phyloP scores from a whole-genome alignment of 2,888 invertebrate genomes.

The Sesamia inferens region DNA sequence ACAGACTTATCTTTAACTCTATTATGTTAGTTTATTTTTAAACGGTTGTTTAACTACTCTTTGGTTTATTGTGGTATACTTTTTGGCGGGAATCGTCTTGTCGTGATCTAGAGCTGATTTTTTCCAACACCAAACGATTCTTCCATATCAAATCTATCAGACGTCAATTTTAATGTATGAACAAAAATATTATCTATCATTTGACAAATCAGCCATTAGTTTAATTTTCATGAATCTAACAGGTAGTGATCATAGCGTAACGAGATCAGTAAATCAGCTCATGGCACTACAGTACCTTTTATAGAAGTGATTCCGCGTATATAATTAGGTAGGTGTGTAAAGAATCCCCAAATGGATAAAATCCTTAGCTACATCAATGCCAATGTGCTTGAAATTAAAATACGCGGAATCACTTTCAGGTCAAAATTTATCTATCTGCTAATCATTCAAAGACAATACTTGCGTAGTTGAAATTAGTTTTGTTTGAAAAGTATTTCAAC shows the following conservation, averaged over 20 bases:
- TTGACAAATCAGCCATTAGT: neutral
- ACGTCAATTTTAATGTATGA: too few species aligned
- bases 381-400: neutral
- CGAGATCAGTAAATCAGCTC: too few species aligned
- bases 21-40: slow-evolving; percentile 67
- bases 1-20: slow-evolving; percentile 77
- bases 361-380: too few species aligned
- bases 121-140: too few species aligned
- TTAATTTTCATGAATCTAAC: neutral
- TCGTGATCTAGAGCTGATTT: neutral
- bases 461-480: slow-evolving; percentile 14
- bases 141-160: too few species aligned
- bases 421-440: too few species aligned
- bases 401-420: neutral
- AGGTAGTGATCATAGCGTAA: neutral
- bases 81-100: slow-evolving; percentile 3
- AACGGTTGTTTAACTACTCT: slow-evolving; percentile 46
- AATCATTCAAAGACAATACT: neutral
- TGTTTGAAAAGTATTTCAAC: slow-evolving; percentile 18
- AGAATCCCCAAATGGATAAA: too few species aligned
- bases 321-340: too few species aligned
- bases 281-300: neutral
- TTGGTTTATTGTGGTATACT: slow-evolving; percentile 26
- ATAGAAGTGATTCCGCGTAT: neutral
- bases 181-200: too few species aligned